phyloP scores from a whole-genome alignment of 2,888 invertebrate species.

The Tenodera sinensis region DNA sequence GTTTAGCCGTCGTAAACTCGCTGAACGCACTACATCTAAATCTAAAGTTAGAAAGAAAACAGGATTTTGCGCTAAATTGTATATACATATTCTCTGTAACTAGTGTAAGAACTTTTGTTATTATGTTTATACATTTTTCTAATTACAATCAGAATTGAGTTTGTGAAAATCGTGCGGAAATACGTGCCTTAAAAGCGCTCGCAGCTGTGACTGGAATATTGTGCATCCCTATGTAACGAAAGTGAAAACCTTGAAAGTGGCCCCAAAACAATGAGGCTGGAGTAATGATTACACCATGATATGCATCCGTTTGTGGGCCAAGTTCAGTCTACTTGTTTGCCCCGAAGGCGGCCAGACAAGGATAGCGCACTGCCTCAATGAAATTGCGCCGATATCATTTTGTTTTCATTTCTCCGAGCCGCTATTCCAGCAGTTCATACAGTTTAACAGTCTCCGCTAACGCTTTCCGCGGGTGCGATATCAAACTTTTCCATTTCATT shows the following conservation, averaged over 20 bases:
- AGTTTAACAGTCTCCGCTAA: neutral
- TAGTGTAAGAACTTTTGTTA: no score
- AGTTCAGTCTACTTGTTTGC: neutral
- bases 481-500: no score
- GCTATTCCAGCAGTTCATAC: neutral
- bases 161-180: no score
- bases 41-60: no score
- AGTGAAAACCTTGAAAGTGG: neutral
- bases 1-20: no score
- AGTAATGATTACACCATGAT: neutral
- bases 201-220: neutral
- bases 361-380: neutral
- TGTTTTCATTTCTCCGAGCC: neutral
- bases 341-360: neutral
- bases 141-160: no score
- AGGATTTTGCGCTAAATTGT: no score
- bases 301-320: neutral
- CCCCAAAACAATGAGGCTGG: neutral
- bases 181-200: no score
- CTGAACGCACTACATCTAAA: no score
- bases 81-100: no score
- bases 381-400: neutral
- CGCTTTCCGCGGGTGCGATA: no score
- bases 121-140: no score
- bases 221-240: neutral